Evolutionary conservation across 2,888 invertebrate genomes (phyloP).

Genomic region (Drosophila cracens): DNA sequence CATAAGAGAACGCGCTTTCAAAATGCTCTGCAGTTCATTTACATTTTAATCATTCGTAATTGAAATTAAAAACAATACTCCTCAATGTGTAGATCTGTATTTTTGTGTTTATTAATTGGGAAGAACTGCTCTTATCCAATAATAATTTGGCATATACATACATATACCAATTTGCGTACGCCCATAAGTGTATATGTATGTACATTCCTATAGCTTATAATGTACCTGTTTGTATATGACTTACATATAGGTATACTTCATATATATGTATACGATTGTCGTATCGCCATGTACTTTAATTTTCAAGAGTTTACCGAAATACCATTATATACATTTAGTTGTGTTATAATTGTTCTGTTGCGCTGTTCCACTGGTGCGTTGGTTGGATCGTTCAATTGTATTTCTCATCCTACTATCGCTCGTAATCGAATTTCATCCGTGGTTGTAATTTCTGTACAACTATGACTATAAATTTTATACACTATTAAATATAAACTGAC

Average conservation of each 20-base stretch:
- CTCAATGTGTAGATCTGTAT: conserved; percentile 1
- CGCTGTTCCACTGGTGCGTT: conserved; percentile 34
- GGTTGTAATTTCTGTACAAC: conserved; percentile 46
- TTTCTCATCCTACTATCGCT: conserved; percentile 36
- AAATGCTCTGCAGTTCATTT: neutral
- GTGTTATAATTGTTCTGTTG: conserved; percentile 38
- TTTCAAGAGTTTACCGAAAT: conserved; percentile 15
- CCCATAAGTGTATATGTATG: neutral
- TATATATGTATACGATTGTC: conserved; percentile 3
- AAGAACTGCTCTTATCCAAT: conserved; percentile 4
- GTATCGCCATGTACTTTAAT: conserved; percentile 1
- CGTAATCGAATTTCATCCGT: conserved; percentile 52
- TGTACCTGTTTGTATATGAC: neutral
- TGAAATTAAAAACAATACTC: neutral
- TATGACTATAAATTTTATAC: neutral
- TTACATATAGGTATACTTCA: conserved; percentile 1
- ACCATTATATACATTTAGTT: conserved; percentile 27
- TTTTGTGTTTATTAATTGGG: conserved; percentile 11
- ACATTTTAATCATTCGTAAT: conserved; percentile 3
- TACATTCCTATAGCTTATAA: neutral
- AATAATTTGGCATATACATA: neutral
- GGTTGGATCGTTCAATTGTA: conserved; percentile 49
- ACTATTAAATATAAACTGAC: conserved; percentile 13
- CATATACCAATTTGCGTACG: neutral
- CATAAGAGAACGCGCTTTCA: neutral